phyloP scores from a whole-genome alignment of 2,113 vertebrate genomes.

The Xenopus laevis region DNA sequence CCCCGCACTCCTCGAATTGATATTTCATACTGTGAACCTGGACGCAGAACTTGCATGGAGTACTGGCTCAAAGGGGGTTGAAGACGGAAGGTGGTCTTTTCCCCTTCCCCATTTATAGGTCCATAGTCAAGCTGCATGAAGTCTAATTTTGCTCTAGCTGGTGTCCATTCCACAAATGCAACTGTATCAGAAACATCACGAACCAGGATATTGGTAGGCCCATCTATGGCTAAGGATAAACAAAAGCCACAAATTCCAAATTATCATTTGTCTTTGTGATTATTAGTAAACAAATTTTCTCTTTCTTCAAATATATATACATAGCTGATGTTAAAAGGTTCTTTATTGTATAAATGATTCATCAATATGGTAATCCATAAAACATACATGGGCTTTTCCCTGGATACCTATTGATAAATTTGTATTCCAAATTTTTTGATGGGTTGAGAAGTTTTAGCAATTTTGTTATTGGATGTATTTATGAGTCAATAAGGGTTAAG shows the following conservation, averaged over 20 bases:
- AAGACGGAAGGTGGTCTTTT: slow-evolving; percentile 85
- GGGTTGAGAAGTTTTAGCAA: no score
- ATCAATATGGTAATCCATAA: no score
- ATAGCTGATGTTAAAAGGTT: no score
- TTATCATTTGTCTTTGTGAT: no score
- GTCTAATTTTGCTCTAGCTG: slow-evolving; percentile 85
- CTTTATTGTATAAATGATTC: no score
- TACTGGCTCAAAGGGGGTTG: slow-evolving; percentile 94
- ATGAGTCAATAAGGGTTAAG: no score
- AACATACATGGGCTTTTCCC: no score
- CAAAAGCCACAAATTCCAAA: neutral
- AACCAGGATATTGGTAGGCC: slow-evolving; percentile 84
- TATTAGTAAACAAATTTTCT: no score
- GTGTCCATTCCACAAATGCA: slow-evolving; percentile 92
- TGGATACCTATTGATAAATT: no score
- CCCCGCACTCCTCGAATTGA: slow-evolving; percentile 78
- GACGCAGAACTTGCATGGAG: slow-evolving; percentile 88
- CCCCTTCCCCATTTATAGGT: slow-evolving; percentile 75
- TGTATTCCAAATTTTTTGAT: no score
- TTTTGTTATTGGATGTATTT: no score
- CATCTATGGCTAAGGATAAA: slow-evolving; percentile 78
- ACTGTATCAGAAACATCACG: slow-evolving; percentile 90
- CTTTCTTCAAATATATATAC: no score
- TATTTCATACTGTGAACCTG: slow-evolving; percentile 81
- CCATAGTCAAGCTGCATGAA: slow-evolving; percentile 87